phyloP scores from a whole-genome alignment of 2,113 vertebrate genomes.

The Plotosus lineatus region DNA sequence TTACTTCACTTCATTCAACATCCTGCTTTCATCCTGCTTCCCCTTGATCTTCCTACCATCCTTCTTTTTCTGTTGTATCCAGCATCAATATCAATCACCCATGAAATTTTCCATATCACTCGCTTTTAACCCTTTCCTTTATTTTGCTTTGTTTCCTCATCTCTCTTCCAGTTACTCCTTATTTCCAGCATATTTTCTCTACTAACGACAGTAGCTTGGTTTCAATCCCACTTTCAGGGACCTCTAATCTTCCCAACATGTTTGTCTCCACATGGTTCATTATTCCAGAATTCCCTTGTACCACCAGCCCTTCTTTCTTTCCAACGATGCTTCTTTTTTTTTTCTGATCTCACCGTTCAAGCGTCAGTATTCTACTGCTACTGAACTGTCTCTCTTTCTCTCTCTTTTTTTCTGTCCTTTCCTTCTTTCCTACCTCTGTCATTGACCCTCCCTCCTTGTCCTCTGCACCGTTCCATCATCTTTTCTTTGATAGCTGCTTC shows the following conservation, averaged over 20 bases:
- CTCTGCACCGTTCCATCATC: constrained; percentile 6
- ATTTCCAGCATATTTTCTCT: neutral
- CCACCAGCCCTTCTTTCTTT: neutral
- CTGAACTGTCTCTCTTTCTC: constrained; percentile 2
- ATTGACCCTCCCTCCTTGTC: neutral
- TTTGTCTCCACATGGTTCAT: neutral
- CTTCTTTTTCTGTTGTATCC: constrained; percentile 5
- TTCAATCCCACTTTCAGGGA: neutral
- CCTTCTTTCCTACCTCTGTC: constrained; percentile 20
- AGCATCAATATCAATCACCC: too few relatives aligned
- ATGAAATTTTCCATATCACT: neutral
- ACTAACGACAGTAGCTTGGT: neutral
- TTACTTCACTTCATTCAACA: neutral
- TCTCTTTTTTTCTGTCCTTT: too few relatives aligned
- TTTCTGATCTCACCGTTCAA: neutral
- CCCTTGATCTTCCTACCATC: neutral
- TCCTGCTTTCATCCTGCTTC: neutral
- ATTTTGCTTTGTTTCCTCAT: neutral
- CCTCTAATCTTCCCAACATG: neutral
- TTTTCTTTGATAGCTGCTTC: constrained; percentile 20
- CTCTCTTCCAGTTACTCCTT: neutral
- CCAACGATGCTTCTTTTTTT: constrained; percentile 1
- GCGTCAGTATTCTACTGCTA: neutral
- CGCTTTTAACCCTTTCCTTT: neutral
- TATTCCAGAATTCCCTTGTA: neutral